Base-by-base conservation (phyloP, 2,113 vertebrate species). In the Varanus komodoensis region DNA sequence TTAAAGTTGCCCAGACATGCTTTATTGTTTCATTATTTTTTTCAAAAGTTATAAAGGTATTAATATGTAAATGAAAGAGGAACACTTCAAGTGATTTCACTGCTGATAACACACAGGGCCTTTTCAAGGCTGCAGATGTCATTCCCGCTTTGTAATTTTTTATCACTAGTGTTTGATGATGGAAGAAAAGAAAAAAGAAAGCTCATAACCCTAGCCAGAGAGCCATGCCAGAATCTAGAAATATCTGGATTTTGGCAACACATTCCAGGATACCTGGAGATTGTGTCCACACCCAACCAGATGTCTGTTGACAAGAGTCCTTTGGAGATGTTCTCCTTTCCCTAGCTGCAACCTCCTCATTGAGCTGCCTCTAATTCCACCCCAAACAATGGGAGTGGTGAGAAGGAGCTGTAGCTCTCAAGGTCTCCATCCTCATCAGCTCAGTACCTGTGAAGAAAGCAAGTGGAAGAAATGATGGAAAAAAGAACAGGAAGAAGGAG, bases 61-160 rank as follows among this genome's bases (percentile, higher is more conserved):
- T 85, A 81, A 81, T 86, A 91, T 91, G 90, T 64, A 89, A 89
- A 89, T 89, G 75, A n/a, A 85, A 85, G 52, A 67, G 2, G 48
- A 75, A 82, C 67, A 84, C 52, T 80, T 79, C 27, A 34, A 80
- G 87, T 38, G 52, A 86, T 86, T 52, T 52, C 44, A 74, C 44
- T 82, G 57, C 32, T 75, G 68, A 86, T 89, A 82, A 89, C 52
- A 29, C 0, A 25, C 7, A 54, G 29, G 38, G 27, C 29, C 67
- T 77, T 64, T 84, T 82, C 87, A 17, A 52, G 71, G 11, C 69
- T 69, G 64, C 8, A 79, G 1, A 6, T 92, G 15, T 48, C 12
- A 78, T 64, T 87, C 11, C 2, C 86, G 0, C 0, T 38, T 52
- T 81, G 2, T 88, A 44, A 81, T 44, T 29, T 68, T 75, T 27